Percentiles rank a stretch among this genome's conserved stretches.
These are phyloP conservation scores for Enteromius paludinosus DNA, from an alignment of 2,797 vertebrate genomes.

Conservation along the genomic window DNA sequence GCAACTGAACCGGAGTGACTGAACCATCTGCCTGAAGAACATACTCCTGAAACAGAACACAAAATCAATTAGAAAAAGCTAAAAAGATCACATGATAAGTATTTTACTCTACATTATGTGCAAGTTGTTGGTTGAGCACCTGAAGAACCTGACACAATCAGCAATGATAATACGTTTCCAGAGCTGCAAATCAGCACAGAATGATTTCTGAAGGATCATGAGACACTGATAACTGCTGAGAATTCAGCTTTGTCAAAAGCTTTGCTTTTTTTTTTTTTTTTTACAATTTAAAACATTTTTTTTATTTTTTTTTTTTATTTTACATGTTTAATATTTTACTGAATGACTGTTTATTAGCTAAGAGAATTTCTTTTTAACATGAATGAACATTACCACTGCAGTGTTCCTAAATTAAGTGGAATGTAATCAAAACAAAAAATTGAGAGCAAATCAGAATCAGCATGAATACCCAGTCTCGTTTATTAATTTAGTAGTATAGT, in stretches of 20 bases:
- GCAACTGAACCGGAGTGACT: constrained; percentile 73
- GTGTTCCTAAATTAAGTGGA: not conserved
- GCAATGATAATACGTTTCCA: not conserved
- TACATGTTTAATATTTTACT: not conserved
- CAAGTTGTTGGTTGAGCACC: not conserved
- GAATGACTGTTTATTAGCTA: not conserved
- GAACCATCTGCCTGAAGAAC: constrained; percentile 82
- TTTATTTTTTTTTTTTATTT: not conserved
- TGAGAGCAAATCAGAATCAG: not conserved
- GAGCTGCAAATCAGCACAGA: not conserved
- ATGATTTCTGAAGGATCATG: not conserved
- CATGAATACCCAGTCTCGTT: not conserved
- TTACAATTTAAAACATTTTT: too few species aligned
- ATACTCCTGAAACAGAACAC: constrained; percentile 73
- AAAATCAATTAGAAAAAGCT: not conserved
- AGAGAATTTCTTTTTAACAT: not conserved
- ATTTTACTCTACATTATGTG: not conserved
- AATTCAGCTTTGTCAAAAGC: not conserved
- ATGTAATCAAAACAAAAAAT: constrained; percentile 1
- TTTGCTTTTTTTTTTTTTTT: too few species aligned
- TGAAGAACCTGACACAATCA: not conserved
- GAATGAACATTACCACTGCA: not conserved
- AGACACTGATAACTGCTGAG: not conserved
- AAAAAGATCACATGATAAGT: not conserved
- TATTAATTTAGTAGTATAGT: not conserved